Conservation (phyloP, 2,113 vertebrate species). For the Sterna hirundo region DNA sequence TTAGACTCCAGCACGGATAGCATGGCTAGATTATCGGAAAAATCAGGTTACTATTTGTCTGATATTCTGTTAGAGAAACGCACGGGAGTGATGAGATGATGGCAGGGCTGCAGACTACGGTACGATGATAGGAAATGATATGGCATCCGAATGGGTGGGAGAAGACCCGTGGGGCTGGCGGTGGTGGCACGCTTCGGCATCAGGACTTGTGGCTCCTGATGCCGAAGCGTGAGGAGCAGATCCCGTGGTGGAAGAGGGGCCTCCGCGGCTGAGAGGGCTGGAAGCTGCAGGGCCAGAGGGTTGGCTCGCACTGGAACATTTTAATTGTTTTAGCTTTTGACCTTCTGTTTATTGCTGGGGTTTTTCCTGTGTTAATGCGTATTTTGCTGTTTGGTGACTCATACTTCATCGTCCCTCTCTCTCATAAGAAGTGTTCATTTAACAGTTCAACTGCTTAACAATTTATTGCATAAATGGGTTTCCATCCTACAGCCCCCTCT, state of each 20-base stretch:
- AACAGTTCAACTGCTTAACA: constrained; percentile 1
- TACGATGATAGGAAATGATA: accelerated
- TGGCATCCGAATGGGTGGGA: accelerated
- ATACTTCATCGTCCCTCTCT: background rate
- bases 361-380: background rate
- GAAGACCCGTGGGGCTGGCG: background rate
- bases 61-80: background rate
- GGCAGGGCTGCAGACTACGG: background rate
- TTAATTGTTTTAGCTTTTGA: background rate
- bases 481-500: constrained; percentile 35
- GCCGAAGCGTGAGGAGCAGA: background rate
- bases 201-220: background rate
- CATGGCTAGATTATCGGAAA: background rate
- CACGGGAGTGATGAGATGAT: background rate
- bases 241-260: background rate
- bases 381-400: constrained; percentile 7
- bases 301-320: background rate
- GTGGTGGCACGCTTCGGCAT: background rate
- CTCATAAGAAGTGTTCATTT: constrained; percentile 26
- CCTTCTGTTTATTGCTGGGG: background rate
- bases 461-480: constrained; percentile 48
- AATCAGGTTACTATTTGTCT: background rate
- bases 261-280: background rate
- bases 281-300: background rate
- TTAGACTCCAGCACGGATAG: background rate